Base-by-base conservation (phyloP, 2,113 vertebrate species). In the Xiphophorus couchianus region DNA sequence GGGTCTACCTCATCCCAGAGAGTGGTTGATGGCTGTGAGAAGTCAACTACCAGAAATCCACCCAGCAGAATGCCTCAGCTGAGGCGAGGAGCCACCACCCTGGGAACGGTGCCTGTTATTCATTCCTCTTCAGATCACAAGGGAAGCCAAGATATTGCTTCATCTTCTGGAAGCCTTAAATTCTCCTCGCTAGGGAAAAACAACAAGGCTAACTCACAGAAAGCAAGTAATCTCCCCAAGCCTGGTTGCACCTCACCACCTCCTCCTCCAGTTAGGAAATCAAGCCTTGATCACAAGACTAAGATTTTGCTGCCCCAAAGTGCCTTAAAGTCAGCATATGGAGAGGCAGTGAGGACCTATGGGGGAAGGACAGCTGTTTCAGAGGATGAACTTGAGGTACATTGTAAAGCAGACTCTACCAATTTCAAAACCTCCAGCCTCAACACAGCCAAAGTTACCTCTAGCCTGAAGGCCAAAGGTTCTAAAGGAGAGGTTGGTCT, bases 1-100 rank as follows among this genome's bases (percentile, higher is more conserved):
- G 95, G 90, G 80, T 92, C 94, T 0, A 88, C 95, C 54, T 96
- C 96, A 84, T 88, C 94, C 0, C 96, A 95, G 85, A 95, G 97
- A 90, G 95, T 97, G 82, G 97, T 96, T n/a, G 97, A 97, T 29
- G 96, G 97, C 58, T 97, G 96, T 42, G 97, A 98, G 89, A 96
- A 95, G 84, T 91, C 87, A 2, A 86, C 92, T 61, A 89, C 58
- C 64, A 97, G 93, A 83, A 96, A 96, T 82, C 88, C 86, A 3
- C 75, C 42, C 0, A 95, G 95, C 73, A 96, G 94, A 89, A 95
- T 97, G 87, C 96, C 97, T 13, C 96, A 95, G 7, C 88, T 98
- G 73, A 96, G 94, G 80, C 94, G 97, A 92, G 98, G 98, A 31
- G 97, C 97, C 82, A 98, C 97, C 58, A 99, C 97, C 0, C 88